A percentile compares a stretch with the other conserved stretches of the same genome.
These are phyloP conservation scores for Lerista edwardsae DNA, from an alignment of 2,797 vertebrate genomes.

Conservation along the genomic window DNA sequence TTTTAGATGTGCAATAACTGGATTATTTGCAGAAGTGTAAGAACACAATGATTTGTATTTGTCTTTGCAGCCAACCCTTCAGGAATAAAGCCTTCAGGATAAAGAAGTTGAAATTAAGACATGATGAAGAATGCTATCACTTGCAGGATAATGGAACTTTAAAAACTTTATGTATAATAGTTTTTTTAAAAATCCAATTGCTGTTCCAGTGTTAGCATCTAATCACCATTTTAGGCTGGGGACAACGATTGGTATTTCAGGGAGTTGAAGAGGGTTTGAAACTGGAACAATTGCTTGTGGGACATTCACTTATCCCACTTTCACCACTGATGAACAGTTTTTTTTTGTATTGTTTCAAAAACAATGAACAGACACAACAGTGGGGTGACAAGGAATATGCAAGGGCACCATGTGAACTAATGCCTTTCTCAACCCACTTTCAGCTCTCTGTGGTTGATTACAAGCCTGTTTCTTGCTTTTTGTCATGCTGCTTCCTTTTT, in stretches of 20 bases:
- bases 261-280: neutral
- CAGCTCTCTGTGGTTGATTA: too few species aligned
- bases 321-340: neutral
- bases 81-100: neutral
- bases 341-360: neutral
- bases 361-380: neutral
- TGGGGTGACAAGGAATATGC: neutral
- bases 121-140: neutral
- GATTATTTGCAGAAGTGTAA: slow-evolving; percentile 5
- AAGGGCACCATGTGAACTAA: neutral
- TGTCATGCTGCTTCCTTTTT: too few species aligned
- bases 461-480: too few species aligned
- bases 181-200: neutral
- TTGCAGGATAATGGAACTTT: neutral
- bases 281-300: neutral
- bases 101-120: neutral
- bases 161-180: neutral
- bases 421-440: neutral
- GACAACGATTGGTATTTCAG: neutral
- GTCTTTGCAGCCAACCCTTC: neutral
- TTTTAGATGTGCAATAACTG: neutral
- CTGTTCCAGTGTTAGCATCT: neutral
- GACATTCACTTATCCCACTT: neutral
- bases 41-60: neutral
- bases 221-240: neutral